Base-by-base conservation (phyloP, 2,888 invertebrate species). In the Apodemia mormo region DNA sequence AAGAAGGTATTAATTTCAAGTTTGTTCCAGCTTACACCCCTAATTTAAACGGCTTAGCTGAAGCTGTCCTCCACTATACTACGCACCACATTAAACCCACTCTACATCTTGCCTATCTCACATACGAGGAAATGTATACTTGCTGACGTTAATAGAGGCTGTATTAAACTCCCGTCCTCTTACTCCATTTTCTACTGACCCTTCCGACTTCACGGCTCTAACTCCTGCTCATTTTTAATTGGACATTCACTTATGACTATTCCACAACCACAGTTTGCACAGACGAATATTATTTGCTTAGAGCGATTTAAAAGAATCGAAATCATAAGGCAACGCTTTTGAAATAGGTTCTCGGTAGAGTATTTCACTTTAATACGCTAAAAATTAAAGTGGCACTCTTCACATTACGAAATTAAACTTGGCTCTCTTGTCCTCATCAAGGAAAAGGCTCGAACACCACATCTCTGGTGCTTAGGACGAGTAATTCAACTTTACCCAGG, bases 211-310 rank as follows among this genome's bases (percentile, higher is more conserved):
- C 0, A 30, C 70, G 7, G 64, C 66, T 30, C 68, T 76, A 1
- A 72, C 75, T 49, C 75, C 74, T 22, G 37, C 70, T 49, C 76
- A 76, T 74, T 75, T 65, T 10, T 77, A 9, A 74, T 75, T 65
- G 73, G 73, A 45, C 67, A 74, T 73, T 58, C 73, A 37, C 67
- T 76, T 4, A 70, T 33, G 1, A 67, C 72, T n/a, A 37, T 74
- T 30, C 74, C 72, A 37, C 40, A 56, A 10, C 56, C 65, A 30
- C 67, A 29, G 5, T 3, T 43, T 8, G 14, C 52, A 10, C 9
- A 29, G 2, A n/a, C 3, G 2, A 52, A 52, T n/a, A 52, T 33
- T 6, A 61, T 4, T 30, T 12, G 30, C 33, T 12, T 61, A 65
- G 14, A 52, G 29, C 52, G 56, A 33, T 64, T 66, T 29, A 6